phyloP scores from a whole-genome alignment of 2,113 vertebrate genomes.

The Chlorocebus sabaeus region DNA sequence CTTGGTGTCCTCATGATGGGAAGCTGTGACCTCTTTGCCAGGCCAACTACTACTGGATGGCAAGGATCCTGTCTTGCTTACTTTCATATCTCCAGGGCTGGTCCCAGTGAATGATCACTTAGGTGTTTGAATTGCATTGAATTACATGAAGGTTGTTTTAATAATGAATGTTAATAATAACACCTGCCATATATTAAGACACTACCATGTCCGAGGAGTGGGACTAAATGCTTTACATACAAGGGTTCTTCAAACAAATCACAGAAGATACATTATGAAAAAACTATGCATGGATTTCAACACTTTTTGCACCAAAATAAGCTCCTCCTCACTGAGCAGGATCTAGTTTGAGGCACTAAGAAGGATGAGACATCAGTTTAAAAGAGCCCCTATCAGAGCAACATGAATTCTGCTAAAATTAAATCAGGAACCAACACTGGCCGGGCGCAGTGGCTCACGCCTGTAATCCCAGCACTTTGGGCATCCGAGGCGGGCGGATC shows the following conservation, averaged over 20 bases:
- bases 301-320: not conserved
- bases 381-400: not conserved
- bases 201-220: not conserved
- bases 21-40: not conserved
- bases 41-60: not conserved
- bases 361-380: not conserved
- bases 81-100: not conserved
- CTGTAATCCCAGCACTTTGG: no score
- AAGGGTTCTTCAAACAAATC: not conserved
- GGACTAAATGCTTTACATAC: rapidly evolving
- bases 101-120: no score
- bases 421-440: no score
- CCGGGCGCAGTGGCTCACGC: no score
- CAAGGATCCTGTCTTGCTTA: not conserved
- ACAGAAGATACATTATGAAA: not conserved
- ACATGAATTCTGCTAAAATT: no score
- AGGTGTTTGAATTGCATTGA: rapidly evolving
- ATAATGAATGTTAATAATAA: rapidly evolving
- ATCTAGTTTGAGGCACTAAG: not conserved
- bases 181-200: rapidly evolving
- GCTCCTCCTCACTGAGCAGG: not conserved
- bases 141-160: rapidly evolving
- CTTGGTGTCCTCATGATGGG: not conserved
- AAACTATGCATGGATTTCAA: not conserved
- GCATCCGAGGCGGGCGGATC: no score